Base-by-base conservation (phyloP, 2,113 vertebrate species). In the Indri indri region DNA sequence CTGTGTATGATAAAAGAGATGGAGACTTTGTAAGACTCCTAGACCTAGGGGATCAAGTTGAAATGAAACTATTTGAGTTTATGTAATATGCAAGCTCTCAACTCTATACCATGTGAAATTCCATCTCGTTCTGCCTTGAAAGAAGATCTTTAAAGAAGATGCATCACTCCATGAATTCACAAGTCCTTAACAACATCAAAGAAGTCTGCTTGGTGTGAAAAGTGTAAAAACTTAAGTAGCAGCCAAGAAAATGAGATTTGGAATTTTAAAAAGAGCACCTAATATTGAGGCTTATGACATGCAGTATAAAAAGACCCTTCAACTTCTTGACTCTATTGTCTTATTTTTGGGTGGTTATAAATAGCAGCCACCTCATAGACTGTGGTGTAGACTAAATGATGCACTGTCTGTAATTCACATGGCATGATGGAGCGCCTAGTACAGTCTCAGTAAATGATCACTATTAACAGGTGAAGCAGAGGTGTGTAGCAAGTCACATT, bases 31-130 rank as follows among this genome's bases (percentile, higher is more conserved):
- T 84, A 79, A 88, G 47, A 65, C 22, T 5, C 11, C 54, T 20
- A 76, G 45, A 25, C 25, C 17, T 32, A 52, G 23, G 14, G 34
- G 16, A 22, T 74, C 23, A 34, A 61, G 32, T 73, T 79, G 45
- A 91, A 88, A 79, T 82, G 65, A 88, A 80, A 27, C 71, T 66
- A 6, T 47, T 37, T 68, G 30, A 57, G 57, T 73, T 23, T 68
- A 32, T 12, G 7, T 61, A n/a, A 90, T 74, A 9, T 16, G 7
- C 25, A 73, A 77, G 40, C 40, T 88, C 54, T 66, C 22, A 34
- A 77, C 3, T 0, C 11, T 20, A 9, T 9, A 9, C 50, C 23
- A 94, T 50, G 11, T 59, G 10, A 82, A 84, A 93, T 66, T 9
- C 22, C 32, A 16, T 74, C 22, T 47, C 27, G 79, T 94, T 71